A percentile compares a stretch with the other conserved stretches of the same genome.
These are phyloP conservation scores for Ostrea edulis DNA, from an alignment of 1,140 invertebrate species.

Conservation along the genomic window DNA sequence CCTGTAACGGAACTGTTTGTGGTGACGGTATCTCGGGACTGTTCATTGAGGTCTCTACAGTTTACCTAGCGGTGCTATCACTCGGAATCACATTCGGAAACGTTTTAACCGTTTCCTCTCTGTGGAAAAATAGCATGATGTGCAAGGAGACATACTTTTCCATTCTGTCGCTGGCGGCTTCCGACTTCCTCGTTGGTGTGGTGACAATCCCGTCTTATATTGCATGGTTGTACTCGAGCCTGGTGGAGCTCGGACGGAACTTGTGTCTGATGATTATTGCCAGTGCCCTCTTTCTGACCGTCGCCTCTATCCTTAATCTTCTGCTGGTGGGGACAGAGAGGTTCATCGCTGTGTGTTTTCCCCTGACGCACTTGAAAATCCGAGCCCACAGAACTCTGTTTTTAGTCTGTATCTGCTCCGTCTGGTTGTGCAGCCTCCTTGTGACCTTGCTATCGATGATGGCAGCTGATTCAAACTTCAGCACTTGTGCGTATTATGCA, in stretches of 20 bases:
- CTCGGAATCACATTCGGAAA: background rate
- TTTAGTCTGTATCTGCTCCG: background rate
- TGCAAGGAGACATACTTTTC: slow-evolving; percentile 20
- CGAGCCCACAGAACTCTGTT: background rate
- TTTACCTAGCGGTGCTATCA: background rate
- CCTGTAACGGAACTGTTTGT: background rate
- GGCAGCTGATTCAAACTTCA: background rate
- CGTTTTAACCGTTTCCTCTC: background rate
- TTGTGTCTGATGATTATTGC: slow-evolving; percentile 5
- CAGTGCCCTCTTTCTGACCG: background rate
- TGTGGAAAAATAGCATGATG: background rate
- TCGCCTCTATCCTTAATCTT: slow-evolving; percentile 41
- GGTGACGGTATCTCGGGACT: background rate
- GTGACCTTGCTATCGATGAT: background rate
- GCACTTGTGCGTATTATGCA: slow-evolving; percentile 24
- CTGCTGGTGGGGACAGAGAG: slow-evolving; percentile 34
- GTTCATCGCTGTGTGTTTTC: slow-evolving; percentile 37
- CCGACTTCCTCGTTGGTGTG: slow-evolving; percentile 35
- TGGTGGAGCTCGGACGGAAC: background rate
- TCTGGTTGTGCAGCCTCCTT: slow-evolving; percentile 35
- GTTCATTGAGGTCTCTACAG: background rate
- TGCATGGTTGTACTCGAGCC: slow-evolving; percentile 14
- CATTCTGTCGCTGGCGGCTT: slow-evolving; percentile 24
- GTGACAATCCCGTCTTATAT: slow-evolving; percentile 36
- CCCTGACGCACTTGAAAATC: slow-evolving; percentile 31